phyloP scores from a whole-genome alignment of 2,888 invertebrate genomes.

The Drosophila ustulata region DNA sequence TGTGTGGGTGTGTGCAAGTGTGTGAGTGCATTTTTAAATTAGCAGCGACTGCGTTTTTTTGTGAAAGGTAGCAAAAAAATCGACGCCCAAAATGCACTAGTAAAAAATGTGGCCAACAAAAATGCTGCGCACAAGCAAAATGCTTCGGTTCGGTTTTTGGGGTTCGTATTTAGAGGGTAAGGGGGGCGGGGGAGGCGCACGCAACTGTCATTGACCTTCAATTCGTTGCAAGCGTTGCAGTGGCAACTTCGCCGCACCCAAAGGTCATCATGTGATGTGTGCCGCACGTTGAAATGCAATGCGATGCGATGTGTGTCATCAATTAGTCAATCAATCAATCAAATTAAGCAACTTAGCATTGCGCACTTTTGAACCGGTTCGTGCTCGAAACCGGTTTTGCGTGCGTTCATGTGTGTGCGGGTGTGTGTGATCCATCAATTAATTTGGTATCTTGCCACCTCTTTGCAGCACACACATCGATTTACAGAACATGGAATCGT shows the following conservation, averaged over 20 bases:
- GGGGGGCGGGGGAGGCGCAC: constrained; percentile 54
- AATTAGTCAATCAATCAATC: constrained; percentile 61
- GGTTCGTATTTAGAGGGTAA: constrained; percentile 6
- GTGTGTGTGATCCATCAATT: constrained; percentile 8
- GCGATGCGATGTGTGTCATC: constrained; percentile 66
- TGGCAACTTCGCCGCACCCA: constrained; percentile 68
- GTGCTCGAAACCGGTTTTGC: neutral
- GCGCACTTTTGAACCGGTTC: constrained; percentile 2
- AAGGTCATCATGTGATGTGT: constrained; percentile 74
- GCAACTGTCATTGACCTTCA: constrained; percentile 79
- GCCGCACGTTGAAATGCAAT: neutral
- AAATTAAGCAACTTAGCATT: constrained; percentile 24
- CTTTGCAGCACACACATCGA: constrained; percentile 20
- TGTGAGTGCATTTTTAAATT: constrained; percentile 31
- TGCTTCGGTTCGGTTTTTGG: constrained; percentile 22
- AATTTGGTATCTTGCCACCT: neutral
- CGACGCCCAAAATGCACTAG: constrained; percentile 66
- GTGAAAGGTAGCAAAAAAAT: constrained; percentile 41
- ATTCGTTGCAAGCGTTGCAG: constrained; percentile 55
- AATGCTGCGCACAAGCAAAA: constrained; percentile 74
- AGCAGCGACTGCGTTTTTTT: constrained; percentile 6
- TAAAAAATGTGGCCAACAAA: constrained; percentile 58
- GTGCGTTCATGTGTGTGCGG: too few species aligned
- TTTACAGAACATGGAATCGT: constrained; percentile 71
- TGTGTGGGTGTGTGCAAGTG: constrained; percentile 18